Evolutionary conservation across 2,113 vertebrate genomes (phyloP), one percentile per base, ranked within the genome.

Genomic region (Isurus oxyrinchus): DNA sequence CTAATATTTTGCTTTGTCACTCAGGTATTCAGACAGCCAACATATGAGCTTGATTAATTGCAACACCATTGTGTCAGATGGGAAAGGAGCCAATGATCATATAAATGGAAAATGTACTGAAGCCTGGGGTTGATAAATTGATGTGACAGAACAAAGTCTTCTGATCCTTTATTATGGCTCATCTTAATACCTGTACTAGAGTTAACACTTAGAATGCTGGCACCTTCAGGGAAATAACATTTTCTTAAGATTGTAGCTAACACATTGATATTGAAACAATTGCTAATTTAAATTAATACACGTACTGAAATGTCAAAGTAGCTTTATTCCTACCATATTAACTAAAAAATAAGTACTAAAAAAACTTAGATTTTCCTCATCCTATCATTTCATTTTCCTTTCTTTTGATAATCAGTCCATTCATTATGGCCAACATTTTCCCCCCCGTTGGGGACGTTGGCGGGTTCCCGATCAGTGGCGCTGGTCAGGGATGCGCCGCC

Each of bases 31-130:
- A 95, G 93, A 23, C 40, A 94, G 59, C 59, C 40, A 95, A 95
- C 61, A 67, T 31, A 95, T 66, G 93, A 67, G 61, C n/a, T 69
- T 95, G 93, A 95, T 95, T 95, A 67, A 95, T 95, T 16, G 93
- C n/a, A 95, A 49, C n/a, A 23, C 93, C 19, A 27, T 95, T 44
- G 57, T 69, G n/a, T 95, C 63, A 95, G 93, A 95, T 49, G 19
- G 91, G 91, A 94, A 94, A 66, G 91, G 21, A 67, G 61, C 59
- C 59, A 94, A 31, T 94, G 91, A 94, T 94, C 91, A 94, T 90
- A 90, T 90, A 31, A 31, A 90, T 90, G 87, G 87, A 90, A 90
- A 90, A 94, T 66, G 91, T 40, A 66, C 16, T 40, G 63, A 19
- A n/a, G 91, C 35, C 91, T 66, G 90, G 1, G 35, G 59, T 87